Evolutionary conservation across 1,140 invertebrate species (phyloP), one percentile per base, ranked within the genome.

Genomic region (Rhynchophorus ferrugineus): DNA sequence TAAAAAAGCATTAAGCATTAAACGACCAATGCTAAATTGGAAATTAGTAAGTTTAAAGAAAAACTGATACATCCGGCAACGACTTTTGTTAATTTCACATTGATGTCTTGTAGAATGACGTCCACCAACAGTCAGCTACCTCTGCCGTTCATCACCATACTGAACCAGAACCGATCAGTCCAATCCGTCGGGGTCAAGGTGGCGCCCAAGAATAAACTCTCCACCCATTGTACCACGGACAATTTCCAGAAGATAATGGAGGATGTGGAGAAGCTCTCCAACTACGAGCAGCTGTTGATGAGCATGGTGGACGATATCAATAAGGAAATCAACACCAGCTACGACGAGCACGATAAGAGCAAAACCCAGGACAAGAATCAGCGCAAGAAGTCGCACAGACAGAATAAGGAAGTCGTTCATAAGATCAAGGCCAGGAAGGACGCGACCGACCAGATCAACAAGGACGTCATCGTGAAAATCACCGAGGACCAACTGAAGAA

Each of bases 191-290:
- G 49, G 0, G 43, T 45, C 8, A 18, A 29, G 22, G n/a, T n/a
- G 19, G 16, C 43, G 2, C 43, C 42, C 6, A 44, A 52, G 16
- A 19, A 44, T 1, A 20, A 17, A 13, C 19, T 52, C 3, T 16
- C 48, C 16, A 16, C 3, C 1, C 41, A 49, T 37, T 52, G 49
- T 38, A 44, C 42, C 35, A 18, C 34, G 3, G 35, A 44, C 11
- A 45, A 38, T 45, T 52, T 52, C 17, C 42, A 38, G 24, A 37
- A 44, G 39, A 52, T 34, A 7, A 52, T 52, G 49, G 22, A 39
- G 18, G 22, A 52, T 37, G 49, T 52, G 7, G 49, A 52, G 19
- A 44, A 52, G 38, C 14, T 52, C 2, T 17, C 33, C 33, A 21
- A 52, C 16, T 52, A 52, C 22, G 43, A 52, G 16, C 6, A 44